Base-by-base conservation (phyloP, 2,797 vertebrate species). In the Urosaurus nigricauda region DNA sequence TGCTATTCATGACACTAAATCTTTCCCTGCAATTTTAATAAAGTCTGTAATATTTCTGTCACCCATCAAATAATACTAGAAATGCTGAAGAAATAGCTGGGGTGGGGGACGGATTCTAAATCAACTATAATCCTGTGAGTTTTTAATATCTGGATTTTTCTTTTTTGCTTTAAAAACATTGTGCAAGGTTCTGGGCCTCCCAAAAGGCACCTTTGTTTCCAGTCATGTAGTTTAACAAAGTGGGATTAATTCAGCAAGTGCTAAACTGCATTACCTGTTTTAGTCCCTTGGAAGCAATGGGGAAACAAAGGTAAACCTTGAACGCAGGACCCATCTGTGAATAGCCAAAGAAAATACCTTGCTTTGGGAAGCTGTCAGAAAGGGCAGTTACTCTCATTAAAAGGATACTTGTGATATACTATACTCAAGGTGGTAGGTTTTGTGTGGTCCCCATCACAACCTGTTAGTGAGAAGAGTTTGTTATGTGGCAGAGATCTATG, bases 71-170 rank as follows among this genome's bases (percentile, higher is more conserved):
- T 29, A 68, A 79, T 0, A 24, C 87, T 81, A 73, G 63, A 73
- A 79, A 70, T 11, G 40, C 2, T 0, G 47, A 0, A 84, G 79
- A 88, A 68, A 89, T 5, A 89, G 65, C 8, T 0, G 0, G 0
- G 56, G 40, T 35, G 53, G 35, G 43, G n/a, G 24, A 40, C 3
- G 47, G 19, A 78, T 21, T 56, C 16, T 80, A 85, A 74, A 43
- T 32, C 47, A 80, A 0, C 2, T 73, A 87, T 88, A 87, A 7
- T 86, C 73, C 58, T 16, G 0, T 21, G 79, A 26, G 63, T 65
- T 91, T 89, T 83, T 51, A 1, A 40, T 88, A 83, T 14, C 73
- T 56, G 26, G 71, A 53, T 11, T 53, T 83, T 83, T 63, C 2
- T 82, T 65, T 32, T 83, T 83, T 79, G 37, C 37, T 26, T 79